A percentile compares a stretch with the other conserved stretches of the same genome.
Evolutionary conservation across 53 echinoderm and acorn worm genomes (phyloP).

Genomic region (Paracentrotus lividus): DNA sequence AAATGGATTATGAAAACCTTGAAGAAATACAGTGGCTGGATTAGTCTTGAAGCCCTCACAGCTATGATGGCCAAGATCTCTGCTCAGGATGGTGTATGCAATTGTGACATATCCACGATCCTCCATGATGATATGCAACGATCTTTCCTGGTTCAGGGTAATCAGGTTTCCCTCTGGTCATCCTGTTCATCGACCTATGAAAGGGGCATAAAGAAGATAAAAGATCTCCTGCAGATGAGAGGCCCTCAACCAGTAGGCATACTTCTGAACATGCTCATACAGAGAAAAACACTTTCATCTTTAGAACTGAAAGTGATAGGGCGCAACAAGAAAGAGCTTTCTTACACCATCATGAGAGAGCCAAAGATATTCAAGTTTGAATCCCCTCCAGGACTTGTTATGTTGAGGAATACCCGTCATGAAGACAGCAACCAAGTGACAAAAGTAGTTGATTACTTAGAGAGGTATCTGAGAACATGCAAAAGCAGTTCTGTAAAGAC

Average conservation of each 20-base stretch:
- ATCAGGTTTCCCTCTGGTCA: background rate
- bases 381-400: conserved; percentile 43
- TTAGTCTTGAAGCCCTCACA: background rate
- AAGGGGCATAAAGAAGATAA: background rate
- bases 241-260: conserved; percentile 60
- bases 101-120: background rate
- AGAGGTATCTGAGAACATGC: conserved; percentile 40
- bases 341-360: background rate
- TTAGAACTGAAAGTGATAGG: background rate
- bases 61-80: background rate
- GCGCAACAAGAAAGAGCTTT: conserved; percentile 46
- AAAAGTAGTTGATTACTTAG: background rate
- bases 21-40: background rate
- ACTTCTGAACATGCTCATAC: conserved; percentile 45
- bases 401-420: conserved; percentile 7
- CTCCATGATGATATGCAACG: background rate
- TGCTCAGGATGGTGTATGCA: background rate
- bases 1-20: background rate
- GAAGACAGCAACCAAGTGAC: conserved; percentile 50
- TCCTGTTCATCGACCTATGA: background rate
- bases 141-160: conserved; percentile 4
- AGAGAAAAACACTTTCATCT: background rate
- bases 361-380: conserved; percentile 5
- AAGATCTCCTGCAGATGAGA: background rate
- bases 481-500: background rate